Evolutionary conservation across 2,888 invertebrate species (phyloP).

Genomic region (Pristionchus maxplancki): DNA sequence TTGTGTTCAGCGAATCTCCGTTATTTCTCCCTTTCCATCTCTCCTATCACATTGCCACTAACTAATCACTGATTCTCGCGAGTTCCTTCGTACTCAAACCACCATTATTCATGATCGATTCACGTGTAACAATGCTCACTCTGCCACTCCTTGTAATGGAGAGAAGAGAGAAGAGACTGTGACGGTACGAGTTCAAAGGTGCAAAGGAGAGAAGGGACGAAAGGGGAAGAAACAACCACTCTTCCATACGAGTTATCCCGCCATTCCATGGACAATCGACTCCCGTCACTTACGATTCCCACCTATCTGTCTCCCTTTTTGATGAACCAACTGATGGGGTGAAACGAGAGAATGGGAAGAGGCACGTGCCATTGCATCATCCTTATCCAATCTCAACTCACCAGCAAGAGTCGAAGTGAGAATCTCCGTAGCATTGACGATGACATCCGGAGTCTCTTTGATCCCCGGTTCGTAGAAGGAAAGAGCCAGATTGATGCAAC

Average conservation of each 20-base stretch:
- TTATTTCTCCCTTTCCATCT: not conserved
- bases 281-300: not conserved
- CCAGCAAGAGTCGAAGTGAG: slow-evolving; percentile 35
- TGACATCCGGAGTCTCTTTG: slow-evolving; percentile 34
- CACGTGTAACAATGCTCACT: slow-evolving; percentile 30
- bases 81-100: slow-evolving; percentile 12
- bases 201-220: not conserved
- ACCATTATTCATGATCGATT: slow-evolving; percentile 28
- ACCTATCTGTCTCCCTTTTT: not conserved
- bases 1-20: slow-evolving; percentile 37
- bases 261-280: slow-evolving; percentile 34
- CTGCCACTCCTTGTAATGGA: not conserved
- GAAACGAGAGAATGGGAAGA: not conserved
- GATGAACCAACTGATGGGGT: not conserved
- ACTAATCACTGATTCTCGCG: not conserved
- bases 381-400: not conserved
- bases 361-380: not conserved
- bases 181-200: slow-evolving; percentile 33
- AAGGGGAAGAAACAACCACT: not conserved
- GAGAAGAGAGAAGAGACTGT: not conserved
- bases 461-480: slow-evolving; percentile 74
- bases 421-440: not conserved
- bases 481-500: slow-evolving; percentile 73
- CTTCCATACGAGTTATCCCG: slow-evolving; percentile 38
- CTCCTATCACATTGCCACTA: not conserved